Base-by-base conservation (phyloP, 2,888 invertebrate genomes). In the Dicranocentrus wangi region DNA sequence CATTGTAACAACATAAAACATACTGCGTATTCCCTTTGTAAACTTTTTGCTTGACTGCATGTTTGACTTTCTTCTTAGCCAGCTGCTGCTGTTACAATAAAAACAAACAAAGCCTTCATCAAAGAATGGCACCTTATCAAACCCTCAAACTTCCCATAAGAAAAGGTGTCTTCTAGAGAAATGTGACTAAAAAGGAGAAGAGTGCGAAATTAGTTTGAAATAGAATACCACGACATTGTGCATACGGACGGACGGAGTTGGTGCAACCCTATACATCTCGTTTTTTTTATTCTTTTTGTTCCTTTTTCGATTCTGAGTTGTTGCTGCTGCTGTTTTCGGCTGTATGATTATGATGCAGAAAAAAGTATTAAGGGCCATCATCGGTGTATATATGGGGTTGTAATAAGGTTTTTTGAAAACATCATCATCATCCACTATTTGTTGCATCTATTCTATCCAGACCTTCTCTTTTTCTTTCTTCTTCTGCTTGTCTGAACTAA, bases 401-500 rank as follows among this genome's bases (percentile, higher is more conserved):
- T 53, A 77, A 32, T 77, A 63, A 55, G 47, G 51, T 65, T 71
- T 39, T n/a, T 23, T n/a, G n/a, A n/a, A n/a, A n/a, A 28, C 47
- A 21, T 32, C 39, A 71, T 17, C 42, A 28, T 58, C 28, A 69
- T 69, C 61, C 21, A 17, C 43, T 39, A 32, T 63, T 73, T 53
- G 27, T 10, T 63, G 69, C 53, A 55, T 66, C 55, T 19, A 55
- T 55, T 15, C 55, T n/a, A 73, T 28, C 32, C 63, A 63, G 28
- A 23, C 21, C 27, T 61, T 43, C 39, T 21, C 15, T 19, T 55
- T 65, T 19, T 68, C 17, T 75, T 63, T 47, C 47, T 77, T 73
- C 39, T 73, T 69, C 43, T 42, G 55, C 55, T 53, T 81, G 81
- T 81, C 75, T 75, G 75, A 69, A 47, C 61, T 51, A 73, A 73